Evolutionary conservation across 2,888 invertebrate genomes (phyloP), one percentile per base, ranked within the genome.

Genomic region (Helicoverpa assulta): DNA sequence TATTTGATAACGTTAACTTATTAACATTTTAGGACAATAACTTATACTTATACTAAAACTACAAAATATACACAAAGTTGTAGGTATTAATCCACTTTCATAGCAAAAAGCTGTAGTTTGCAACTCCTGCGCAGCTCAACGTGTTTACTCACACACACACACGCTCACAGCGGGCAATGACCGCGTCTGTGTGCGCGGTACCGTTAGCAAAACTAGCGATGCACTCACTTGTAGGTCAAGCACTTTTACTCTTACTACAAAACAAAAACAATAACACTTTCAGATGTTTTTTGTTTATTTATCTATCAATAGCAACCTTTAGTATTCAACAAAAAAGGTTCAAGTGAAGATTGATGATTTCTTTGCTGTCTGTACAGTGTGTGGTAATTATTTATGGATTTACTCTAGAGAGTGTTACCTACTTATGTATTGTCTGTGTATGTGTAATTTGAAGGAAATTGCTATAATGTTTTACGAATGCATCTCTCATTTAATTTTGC

Each of bases 181-280:
- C 83, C 80, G 82, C 79, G 61, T 73, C 78, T 84, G 92, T 92
- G 90, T 89, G 92, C 83, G 85, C 59, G 67, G 92, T 94, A 94
- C 94, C 93, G 94, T 94, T 94, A 93, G 91, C 93, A 94, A 78
- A 85, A 85, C 69, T 67, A 81, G 53, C 66, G 60, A 71, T 83
- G 84, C 84, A 83, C 70, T 76, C 69, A 77, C 70, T 85, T 84
- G 83, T 91, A 81, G 93, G 92, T 90, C 91, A 90, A 80, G 60
- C 85, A 78, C 85, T 83, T 84, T 83, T 83, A 83, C 83, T 83
- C 81, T 79, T 78, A 67, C 68, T 68, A 73, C 64, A 76, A 80
- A 71, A 82, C 71, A 75, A 76, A 80, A 71, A 81, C 75, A 78
- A 72, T 70, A 73, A 73, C 65, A 82, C 76, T 83, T 78, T 77